Base-by-base conservation (phyloP, 2,113 vertebrate genomes). In the Myotis lucifugus region DNA sequence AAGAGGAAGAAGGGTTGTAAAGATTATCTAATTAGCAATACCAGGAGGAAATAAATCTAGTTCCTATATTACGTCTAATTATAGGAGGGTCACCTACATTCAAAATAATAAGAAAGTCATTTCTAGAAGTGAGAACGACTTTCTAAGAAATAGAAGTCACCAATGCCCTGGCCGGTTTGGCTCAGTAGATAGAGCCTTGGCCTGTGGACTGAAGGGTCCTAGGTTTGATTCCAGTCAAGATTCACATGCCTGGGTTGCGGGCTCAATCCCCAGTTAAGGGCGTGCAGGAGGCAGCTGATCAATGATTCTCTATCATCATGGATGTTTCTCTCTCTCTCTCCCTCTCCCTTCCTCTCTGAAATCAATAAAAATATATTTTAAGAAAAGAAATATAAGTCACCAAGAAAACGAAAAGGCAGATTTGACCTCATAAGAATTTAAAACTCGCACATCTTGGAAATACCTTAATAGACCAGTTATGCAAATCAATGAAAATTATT, bases 111-210 rank as follows among this genome's bases (percentile, higher is more conserved):
- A 11, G n/a, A 73, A 88, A 78, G 34, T 85, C 42, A 66, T 37
- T 77, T 83, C 86, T 83, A 13, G n/a, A 87, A 66, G 50, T 78
- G 56, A 40, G 37, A 59, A 83, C 59, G 46, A 83, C 27, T 91
- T 95, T 81, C 48, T 93, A 85, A 91, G 67, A 48, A 91, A 79
- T 34, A 46, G 37, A 84, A 93, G 13, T 79, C 40, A 54, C 61
- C n/a, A 79, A 76, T 25, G 21, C 56, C 56, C 56, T 59, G 56
- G 56, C 56, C 2, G 1, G 56, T 59, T 59, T 25, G 23, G 56
- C 56, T 27, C 56, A 59, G 56, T 59, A 9, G 56, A 59, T 27
- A 59, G 9, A 59, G 21, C 8, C 2, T 59, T 9, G 2, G 56
- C 56, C 21, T 59, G 56, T 59, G 56, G 56, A 25, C 21, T 10